Base-by-base conservation (phyloP, 2,888 invertebrate species). In the Heliconius ismenius region DNA sequence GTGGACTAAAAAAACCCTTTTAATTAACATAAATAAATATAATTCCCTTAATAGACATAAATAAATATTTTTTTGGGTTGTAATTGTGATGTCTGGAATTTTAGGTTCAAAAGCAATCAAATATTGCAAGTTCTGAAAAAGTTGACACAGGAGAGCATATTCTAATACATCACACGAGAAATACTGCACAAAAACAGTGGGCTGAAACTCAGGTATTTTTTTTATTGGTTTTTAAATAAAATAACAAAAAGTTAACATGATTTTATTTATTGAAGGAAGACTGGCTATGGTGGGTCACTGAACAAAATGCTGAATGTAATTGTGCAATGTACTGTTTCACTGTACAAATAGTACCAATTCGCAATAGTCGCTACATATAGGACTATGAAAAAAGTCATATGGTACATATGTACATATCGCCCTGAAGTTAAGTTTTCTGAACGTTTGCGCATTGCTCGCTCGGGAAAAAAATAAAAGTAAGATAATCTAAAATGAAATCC, bases 171-270 rank as follows among this genome's bases (percentile, higher is more conserved):
- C 99, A 99, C 91, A 98, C 99, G 1, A 95, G 99, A 78, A 99
- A 99, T 90, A 99, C 99, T 0, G 99, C 99, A 70, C 98, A 99
- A 90, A 99, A 99, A 85, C 99, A 99, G 87, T 99, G 99, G 99
- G 98, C 99, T 0, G 99, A 99, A 92, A 99, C 99, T 1, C 98
- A 98, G 95, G 97, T 96, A 82, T 70, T 32, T 13, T 13, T 36
- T n/a, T 6, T 39, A 58, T 39, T 49, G 18, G 36, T 24, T 64
- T 11, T 65, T 58, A 39, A 15, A 62, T 58, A n/a, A 58, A n/a
- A 58, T n/a, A 10, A 3, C n/a, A 18, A n/a, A 54, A 54, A 21
- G 0, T 21, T 3, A 18, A n/a, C 11, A 58, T n/a, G 1, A 11
- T 58, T n/a, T 58, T 58, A 58, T 58, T 58, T 58, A 11, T 58